Evolutionary conservation across 2,113 vertebrate genomes (phyloP), one percentile per base, ranked within the genome.

Genomic region (Myodes glareolus): DNA sequence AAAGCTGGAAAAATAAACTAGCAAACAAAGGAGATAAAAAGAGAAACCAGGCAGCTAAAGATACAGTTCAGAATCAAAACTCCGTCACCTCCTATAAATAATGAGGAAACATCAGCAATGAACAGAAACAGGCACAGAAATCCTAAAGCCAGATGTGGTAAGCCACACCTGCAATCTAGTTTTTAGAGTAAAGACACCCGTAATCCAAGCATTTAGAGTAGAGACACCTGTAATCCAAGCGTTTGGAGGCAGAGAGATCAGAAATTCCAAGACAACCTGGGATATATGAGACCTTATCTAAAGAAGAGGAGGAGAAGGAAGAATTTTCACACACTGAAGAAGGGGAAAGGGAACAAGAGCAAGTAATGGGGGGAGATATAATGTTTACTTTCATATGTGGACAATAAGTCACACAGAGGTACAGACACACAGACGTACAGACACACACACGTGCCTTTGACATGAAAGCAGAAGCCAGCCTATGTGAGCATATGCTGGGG

Each of bases 11-110:
- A 70, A 52, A 70, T 50, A n/a, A 50, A 50, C 42, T 13, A 86
- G n/a, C 16, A 75, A 88, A 92, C 45, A 27, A 84, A 92, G 82
- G 45, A 58, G 25, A 88, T 88, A 65, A 80, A 94, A 92, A 78
- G 65, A 94, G 52, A 92, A n/a, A 55, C 29, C 1, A 17, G 45
- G 36, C 33, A 82, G 16, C 29, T 77, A 92, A 58, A 14, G 47
- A 88, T 55, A 52, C 27, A 88, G 23, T 65, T 90, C 90, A 92
- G 76, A 81, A 92, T 87, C 50, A 81, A 86, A 91, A 84, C 4
- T 81, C 39, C 50, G 68, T 33, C 36, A 93, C 33, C 25, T 85
- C 82, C 55, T 75, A 55, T 90, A 92, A 90, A 72, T 73, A 52
- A 76, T 13, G 42, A 82, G 73, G 85, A 61, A 92, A 86, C 42